Base-by-base conservation (phyloP, 2,888 invertebrate species). In the Abscondita cerata region DNA sequence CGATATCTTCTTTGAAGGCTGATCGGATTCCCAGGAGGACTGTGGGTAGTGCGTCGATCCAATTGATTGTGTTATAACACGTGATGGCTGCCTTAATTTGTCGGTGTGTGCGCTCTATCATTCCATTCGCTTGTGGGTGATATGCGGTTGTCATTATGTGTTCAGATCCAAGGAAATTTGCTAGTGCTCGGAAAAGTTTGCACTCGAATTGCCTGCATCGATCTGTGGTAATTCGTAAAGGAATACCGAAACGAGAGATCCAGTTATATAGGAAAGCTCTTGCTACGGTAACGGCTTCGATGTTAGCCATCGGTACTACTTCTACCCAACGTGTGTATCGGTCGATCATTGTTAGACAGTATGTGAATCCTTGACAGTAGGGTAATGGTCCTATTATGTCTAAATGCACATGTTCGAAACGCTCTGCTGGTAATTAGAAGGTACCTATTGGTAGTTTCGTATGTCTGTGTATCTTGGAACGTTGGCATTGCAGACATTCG, bases 181-280 rank as follows among this genome's bases (percentile, higher is more conserved):
- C 44, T 34, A 67, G 55, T 2, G 68, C 68, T 12, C 68, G 54
- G 62, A 78, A 79, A 2, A 80, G 62, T 0, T 48, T n/a, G n/a
- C n/a, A 66, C 46, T 75, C 74, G 53, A 78, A 77, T 54, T 77
- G 78, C 2, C 70, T 48, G 0, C 76, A 77, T 62, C 72, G 71
- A 54, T 77, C 76, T 5, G 75, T 75, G 0, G 78, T 76, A 5
- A 77, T 64, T 66, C 1, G 57, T 0, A 25, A 15, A 1, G 81
- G 82, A 9, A 75, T 69, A 0, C 81, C 81, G 58, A 75, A 82
- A 8, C 80, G 66, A 0, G 80, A 54, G 1, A 83, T 74, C 82
- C 81, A 83, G 0, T 66, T 63, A 0, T 52, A 12, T 12, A 13
- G 1, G 4, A 82, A 71, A 1, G 76, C 73, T n/a, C 72, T 1